phyloP scores from a whole-genome alignment of 2,113 vertebrate genomes.

The Microcebus jonahi region DNA sequence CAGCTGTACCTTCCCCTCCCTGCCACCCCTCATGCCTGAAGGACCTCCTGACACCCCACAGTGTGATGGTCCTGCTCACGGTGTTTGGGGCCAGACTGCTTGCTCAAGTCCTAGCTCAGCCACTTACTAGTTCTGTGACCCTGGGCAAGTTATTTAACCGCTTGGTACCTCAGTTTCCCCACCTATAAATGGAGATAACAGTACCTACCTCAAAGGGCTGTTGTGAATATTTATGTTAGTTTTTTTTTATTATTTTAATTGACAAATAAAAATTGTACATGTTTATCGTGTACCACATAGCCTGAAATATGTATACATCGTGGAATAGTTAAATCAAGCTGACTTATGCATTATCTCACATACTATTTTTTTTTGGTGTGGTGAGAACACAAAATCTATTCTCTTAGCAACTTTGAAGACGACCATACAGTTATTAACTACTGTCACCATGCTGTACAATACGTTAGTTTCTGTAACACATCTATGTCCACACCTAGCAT shows the following conservation, averaged over 20 bases:
- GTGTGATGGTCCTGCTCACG: not conserved
- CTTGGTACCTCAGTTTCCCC: not conserved
- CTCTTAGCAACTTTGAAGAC: not conserved
- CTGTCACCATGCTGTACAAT: not conserved
- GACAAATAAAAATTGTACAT: not conserved
- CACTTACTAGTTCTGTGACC: not conserved
- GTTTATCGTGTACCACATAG: not conserved
- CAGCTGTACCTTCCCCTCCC: rapidly evolving
- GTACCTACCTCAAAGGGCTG: not conserved
- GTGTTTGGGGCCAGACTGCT: not conserved
- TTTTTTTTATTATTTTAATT: not conserved
- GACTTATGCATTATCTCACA: not conserved
- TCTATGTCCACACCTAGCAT: not conserved
- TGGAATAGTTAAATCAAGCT: not conserved
- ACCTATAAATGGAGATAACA: not conserved
- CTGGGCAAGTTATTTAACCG: not conserved
- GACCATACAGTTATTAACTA: not conserved
- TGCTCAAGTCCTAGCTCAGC: not conserved
- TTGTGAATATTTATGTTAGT: not conserved
- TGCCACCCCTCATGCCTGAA: not conserved
- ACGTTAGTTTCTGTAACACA: not conserved
- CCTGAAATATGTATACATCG: not conserved
- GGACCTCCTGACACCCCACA: not conserved
- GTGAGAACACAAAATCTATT: not conserved
- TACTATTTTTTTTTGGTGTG: not conserved